Evolutionary conservation across 2,888 invertebrate species (phyloP).

Genomic region (Chymomyza fuscimana): DNA sequence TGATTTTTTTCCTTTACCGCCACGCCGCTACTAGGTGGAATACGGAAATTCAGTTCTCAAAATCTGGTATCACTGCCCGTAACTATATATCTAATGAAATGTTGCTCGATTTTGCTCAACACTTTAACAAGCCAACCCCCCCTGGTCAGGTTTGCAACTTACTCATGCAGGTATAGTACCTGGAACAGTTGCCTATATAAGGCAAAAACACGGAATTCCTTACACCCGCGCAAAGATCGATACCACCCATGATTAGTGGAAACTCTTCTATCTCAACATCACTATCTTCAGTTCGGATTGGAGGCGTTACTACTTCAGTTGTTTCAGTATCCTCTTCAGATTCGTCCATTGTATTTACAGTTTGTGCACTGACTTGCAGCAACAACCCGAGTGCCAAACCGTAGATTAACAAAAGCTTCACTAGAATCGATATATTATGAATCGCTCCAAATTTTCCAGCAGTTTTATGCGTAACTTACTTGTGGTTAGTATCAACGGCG

Average conservation of each 20-base stretch:
- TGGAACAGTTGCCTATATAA: conserved; percentile 42
- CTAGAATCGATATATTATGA: conserved; percentile 3
- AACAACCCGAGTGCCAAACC: conserved; percentile 33
- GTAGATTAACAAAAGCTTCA: conserved; percentile 34
- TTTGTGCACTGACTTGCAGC: not conserved
- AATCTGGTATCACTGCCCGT: no score
- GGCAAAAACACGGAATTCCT: conserved; percentile 51
- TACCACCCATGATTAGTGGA: conserved; percentile 17
- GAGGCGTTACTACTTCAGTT: not conserved
- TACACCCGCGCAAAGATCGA: conserved; percentile 54
- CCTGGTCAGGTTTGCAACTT: not conserved
- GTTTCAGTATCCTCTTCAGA: conserved; percentile 9
- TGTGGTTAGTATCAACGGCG: conserved; percentile 30
- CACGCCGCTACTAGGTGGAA: no score
- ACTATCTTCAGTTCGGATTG: conserved; percentile 9
- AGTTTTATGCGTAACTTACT: conserved; percentile 38
- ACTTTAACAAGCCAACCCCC: no score
- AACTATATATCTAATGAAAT: no score
- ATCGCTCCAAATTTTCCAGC: not conserved
- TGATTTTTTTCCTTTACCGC: no score
- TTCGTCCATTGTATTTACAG: not conserved
- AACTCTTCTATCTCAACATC: not conserved
- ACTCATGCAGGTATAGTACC: conserved; percentile 58
- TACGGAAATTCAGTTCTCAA: no score
- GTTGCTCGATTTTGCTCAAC: no score